Conservation (phyloP, 2,888 invertebrate genomes). For the Digitonthophagus gazella region DNA sequence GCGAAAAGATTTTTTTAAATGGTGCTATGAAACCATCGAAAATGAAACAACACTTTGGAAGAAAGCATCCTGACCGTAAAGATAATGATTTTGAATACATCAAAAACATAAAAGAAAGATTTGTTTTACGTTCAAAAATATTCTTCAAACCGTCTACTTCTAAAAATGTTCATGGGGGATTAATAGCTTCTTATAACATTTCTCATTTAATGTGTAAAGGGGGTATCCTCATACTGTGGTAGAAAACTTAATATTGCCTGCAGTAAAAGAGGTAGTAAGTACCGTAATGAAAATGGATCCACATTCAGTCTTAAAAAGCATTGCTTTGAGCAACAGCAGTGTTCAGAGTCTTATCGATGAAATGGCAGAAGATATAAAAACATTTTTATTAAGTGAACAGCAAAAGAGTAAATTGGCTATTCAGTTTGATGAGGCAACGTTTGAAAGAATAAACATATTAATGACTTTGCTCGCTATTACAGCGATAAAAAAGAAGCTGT, state of each 20-base stretch:
- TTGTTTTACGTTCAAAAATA: not conserved
- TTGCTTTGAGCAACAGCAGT: not conserved
- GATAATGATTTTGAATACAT: conserved; percentile 30
- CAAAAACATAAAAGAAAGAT: not conserved
- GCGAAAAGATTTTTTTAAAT: conserved; percentile 15
- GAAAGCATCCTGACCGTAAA: conserved; percentile 12
- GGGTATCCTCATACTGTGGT: not conserved
- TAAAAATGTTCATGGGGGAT: not conserved
- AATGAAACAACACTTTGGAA: conserved; percentile 9
- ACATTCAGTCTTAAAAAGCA: not conserved
- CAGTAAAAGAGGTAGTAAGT: not conserved
- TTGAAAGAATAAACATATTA: not conserved
- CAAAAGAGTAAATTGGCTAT: not conserved
- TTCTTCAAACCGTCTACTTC: not conserved
- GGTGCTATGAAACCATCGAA: conserved; percentile 15
- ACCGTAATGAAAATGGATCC: not conserved
- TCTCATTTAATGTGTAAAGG: not conserved
- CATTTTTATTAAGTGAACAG: not conserved
- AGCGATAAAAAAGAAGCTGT: not conserved
- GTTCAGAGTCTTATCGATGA: not conserved
- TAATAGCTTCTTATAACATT: not conserved
- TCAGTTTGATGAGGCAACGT: not conserved
- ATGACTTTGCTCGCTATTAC: not conserved
- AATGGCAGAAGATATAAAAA: not conserved
- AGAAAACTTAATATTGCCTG: not conserved